Evolutionary conservation across 2,113 vertebrate genomes (phyloP).

Genomic region (Semnornis frantzii): DNA sequence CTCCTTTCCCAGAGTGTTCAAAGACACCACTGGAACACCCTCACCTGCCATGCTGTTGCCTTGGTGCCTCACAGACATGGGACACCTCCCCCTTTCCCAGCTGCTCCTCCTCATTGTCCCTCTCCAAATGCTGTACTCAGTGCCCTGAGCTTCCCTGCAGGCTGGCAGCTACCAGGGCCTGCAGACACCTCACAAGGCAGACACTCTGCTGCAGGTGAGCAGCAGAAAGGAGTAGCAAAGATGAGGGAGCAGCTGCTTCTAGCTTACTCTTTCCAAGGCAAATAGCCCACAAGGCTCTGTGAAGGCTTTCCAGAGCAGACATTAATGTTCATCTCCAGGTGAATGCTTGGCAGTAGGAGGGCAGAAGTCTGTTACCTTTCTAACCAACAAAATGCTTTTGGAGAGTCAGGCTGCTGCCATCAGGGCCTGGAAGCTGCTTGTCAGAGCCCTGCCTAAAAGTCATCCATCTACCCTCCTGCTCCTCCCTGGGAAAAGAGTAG

Average conservation of each 20-base stretch:
- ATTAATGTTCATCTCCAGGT: neutral
- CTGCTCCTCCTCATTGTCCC: neutral
- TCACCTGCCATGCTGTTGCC: neutral
- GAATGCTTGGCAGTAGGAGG: neutral
- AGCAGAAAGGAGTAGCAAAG: neutral
- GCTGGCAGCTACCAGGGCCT: neutral
- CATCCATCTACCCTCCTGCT: neutral
- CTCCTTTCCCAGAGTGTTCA: neutral
- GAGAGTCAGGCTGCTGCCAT: fast-evolving
- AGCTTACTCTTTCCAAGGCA: neutral
- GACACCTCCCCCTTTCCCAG: neutral
- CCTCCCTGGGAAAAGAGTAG: neutral
- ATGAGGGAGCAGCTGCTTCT: neutral
- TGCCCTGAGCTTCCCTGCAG: neutral
- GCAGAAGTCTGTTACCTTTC: neutral
- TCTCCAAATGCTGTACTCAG: neutral
- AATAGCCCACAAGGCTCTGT: neutral
- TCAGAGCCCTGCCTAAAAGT: neutral
- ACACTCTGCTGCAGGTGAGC: neutral
- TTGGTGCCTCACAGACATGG: neutral
- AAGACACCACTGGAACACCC: neutral
- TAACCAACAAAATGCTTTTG: neutral
- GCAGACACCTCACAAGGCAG: neutral
- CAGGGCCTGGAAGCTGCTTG: neutral
- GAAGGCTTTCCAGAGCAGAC: neutral